Base-by-base conservation (phyloP, 2,113 vertebrate species). In the Sylvilagus bachmani region DNA sequence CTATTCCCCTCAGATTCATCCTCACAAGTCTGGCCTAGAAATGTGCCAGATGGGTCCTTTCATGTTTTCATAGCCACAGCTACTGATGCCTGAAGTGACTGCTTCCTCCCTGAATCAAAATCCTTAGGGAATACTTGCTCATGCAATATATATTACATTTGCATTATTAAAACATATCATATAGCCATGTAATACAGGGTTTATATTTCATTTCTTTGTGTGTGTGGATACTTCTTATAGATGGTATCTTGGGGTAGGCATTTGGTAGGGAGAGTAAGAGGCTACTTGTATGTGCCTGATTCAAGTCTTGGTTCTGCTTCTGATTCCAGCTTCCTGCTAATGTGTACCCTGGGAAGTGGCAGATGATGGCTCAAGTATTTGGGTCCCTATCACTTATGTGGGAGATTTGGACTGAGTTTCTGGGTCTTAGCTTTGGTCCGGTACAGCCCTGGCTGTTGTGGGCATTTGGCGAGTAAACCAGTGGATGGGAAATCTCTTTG, bases 81-180 rank as follows among this genome's bases (percentile, higher is more conserved):
- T 77, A 36, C 62, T 64, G 84, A 44, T 86, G 49, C 33, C 61
- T 88, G 10, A 79, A 78, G 58, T 33, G n/a, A 88, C 21, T 62
- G 44, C 12, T 64, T 88, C 1, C 11, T 95, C 38, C 91, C 67
- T 90, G 10, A 86, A 88, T 91, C 51, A 95, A 96, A 94, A 44
- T 10, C 27, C 33, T 44, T 77, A 86, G 55, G 55, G 73, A 70
- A 12, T 74, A 95, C 67, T 85, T 92, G 82, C 55, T 31, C n/a
- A 93, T 88, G 27, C 53, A 82, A 74, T 33, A 82, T 73, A 17
- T 53, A 64, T 17, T 58, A 58, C 55, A 58, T 58, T 17, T 16
- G 55, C 17, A 58, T 17, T 21, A 58, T 58, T 58, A 58, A 58
- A 1, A 16, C 17, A 44, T 70, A 61, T 49, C 33, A 62, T 31